Conservation (phyloP, 2,113 vertebrate genomes). For the Sinocyclocheilus rhinocerous region DNA sequence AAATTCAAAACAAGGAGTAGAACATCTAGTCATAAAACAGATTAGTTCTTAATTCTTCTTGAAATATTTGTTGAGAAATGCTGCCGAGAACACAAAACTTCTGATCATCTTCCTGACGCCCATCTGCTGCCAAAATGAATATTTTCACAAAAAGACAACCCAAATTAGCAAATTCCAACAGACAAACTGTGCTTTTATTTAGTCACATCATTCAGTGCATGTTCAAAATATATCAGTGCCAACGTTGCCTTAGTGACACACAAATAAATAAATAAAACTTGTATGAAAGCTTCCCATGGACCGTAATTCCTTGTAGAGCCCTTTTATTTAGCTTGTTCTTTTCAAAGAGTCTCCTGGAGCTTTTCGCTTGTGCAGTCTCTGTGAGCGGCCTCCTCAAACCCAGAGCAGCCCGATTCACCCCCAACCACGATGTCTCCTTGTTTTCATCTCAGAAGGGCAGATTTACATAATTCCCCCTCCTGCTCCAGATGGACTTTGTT, state of each 20-base stretch:
- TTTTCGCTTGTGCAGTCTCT: conserved; percentile 8
- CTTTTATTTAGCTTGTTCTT: conserved; percentile 35
- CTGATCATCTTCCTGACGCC: neutral
- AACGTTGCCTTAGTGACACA: neutral
- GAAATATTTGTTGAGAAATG: neutral
- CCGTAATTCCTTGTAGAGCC: conserved; percentile 12
- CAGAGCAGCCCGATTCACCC: conserved; percentile 17
- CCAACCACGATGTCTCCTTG: neutral
- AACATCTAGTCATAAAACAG: neutral
- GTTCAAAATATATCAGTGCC: neutral
- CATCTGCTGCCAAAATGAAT: neutral
- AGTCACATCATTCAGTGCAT: neutral
- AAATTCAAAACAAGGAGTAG: neutral
- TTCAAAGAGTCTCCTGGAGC: conserved; percentile 32
- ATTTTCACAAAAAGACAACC: neutral
- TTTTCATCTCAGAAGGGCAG: conserved; percentile 26
- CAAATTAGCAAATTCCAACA: conserved; percentile 7
- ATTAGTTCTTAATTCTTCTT: neutral
- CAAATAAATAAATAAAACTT: neutral
- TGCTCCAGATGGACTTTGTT: conserved; percentile 39
- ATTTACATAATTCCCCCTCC: conserved; percentile 43
- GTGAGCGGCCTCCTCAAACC: conserved; percentile 5
- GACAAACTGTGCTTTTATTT: neutral
- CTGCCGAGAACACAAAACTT: neutral
- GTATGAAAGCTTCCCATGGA: conserved; percentile 7